Evolutionary conservation across 2,888 invertebrate species (phyloP).

Genomic region (Phymatocera aterrima): DNA sequence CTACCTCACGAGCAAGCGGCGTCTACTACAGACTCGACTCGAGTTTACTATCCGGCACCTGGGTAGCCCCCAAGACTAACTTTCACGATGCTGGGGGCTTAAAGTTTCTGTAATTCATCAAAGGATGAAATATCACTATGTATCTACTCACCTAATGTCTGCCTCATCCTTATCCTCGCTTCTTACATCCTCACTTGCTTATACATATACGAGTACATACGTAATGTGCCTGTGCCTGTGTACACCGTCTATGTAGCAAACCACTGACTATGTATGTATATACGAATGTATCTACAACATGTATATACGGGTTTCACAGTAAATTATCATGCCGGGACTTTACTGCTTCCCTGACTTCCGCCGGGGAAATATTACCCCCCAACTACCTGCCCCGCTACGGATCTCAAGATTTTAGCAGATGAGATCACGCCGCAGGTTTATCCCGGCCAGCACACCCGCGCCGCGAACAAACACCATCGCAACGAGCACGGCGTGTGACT

Average conservation of each 20-base stretch:
- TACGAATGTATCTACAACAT: neutral
- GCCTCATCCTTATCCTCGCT: neutral
- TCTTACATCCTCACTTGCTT: neutral
- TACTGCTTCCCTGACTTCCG: conserved; percentile 36
- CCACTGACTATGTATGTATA: neutral
- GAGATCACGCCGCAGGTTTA: conserved; percentile 31
- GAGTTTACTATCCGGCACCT: conserved; percentile 15
- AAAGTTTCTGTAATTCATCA: conserved; percentile 42
- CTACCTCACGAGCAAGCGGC: neutral
- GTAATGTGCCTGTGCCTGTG: no score
- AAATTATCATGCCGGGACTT: conserved; percentile 39
- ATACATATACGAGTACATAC: no score
- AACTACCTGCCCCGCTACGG: neutral
- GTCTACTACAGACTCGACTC: neutral
- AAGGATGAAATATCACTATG: conserved; percentile 34
- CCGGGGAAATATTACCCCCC: conserved; percentile 40
- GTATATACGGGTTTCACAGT: conserved; percentile 28
- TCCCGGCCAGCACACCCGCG: conserved; percentile 50
- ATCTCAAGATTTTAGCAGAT: conserved; percentile 40
- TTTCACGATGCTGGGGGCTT: conserved; percentile 6
- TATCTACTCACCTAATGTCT: conserved; percentile 38
- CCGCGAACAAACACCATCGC: no score
- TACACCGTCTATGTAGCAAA: neutral
- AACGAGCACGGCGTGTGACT: no score
- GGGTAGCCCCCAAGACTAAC: neutral